Base-by-base conservation (phyloP, 2,888 invertebrate species). In the Drosophila pseudotakahashii region DNA sequence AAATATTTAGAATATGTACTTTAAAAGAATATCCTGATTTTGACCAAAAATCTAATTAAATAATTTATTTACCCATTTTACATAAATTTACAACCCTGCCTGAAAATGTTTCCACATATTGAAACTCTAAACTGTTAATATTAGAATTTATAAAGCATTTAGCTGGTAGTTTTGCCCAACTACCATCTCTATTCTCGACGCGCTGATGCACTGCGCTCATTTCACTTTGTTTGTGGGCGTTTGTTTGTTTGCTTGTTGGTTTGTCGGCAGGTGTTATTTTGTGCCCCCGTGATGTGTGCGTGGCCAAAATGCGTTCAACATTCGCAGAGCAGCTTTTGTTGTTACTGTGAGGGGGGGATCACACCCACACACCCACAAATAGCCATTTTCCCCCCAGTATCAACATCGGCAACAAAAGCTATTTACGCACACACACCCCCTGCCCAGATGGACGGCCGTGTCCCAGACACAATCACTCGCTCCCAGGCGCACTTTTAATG, bases 201-300 rank as follows among this genome's bases (percentile, higher is more conserved):
- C 7, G 10, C 53, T 51, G 72, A 54, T 61, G 68, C 70, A 70
- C 54, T 72, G 75, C 70, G 79, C 82, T 79, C 88, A 79, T 85
- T 82, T 85, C 73, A 66, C 73, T 64, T 70, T 88, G 86, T 81
- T 81, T 85, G 86, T 63, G 68, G 86, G 82, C 64, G 82, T 84
- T 81, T 63, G 62, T 62, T 75, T 79, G 83, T 86, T 83, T 85
- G 82, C 76, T 74, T 76, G 76, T 11, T 34, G 34, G 34, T 58
- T 84, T 88, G 88, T 83, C 86, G 79, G 79, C 86, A 83, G 88
- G 82, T 83, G 82, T 83, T 83, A 85, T 83, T 83, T 79, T 82
- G 77, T 82, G 79, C 82, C 86, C 82, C 74, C 71, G 71, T 69
- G 63, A 53, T 66, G 77, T 76, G 85, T 81, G 82, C 86, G 73